A percentile compares a stretch with the other conserved stretches of the same genome.
phyloP scores from a whole-genome alignment of 2,888 invertebrate species.

The Erebia ligea region DNA sequence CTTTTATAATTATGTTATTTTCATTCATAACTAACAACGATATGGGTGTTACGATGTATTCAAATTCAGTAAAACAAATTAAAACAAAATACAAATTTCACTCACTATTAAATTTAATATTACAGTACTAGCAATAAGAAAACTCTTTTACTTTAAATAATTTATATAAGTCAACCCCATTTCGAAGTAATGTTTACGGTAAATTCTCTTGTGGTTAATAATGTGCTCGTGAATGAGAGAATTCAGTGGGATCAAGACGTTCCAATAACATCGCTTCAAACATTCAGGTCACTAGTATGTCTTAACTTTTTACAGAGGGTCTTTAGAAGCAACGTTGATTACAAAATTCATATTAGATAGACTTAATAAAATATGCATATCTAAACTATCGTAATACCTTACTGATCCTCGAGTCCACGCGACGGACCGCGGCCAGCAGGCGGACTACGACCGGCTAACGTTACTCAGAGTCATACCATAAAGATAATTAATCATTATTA shows the following conservation, averaged over 20 bases:
- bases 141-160: slow-evolving; percentile 77
- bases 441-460: slow-evolving; percentile 49
- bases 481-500: slow-evolving; percentile 75
- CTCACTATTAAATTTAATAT: slow-evolving; percentile 83
- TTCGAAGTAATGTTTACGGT: slow-evolving; percentile 69
- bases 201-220: slow-evolving; percentile 70
- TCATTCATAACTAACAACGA: slow-evolving; percentile 84
- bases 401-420: slow-evolving; percentile 43
- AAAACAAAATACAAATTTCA: slow-evolving; percentile 82
- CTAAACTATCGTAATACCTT: slow-evolving; percentile 74
- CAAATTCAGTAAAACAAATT: slow-evolving; percentile 82
- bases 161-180: slow-evolving; percentile 80
- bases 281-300: slow-evolving; percentile 83
- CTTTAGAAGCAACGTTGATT: slow-evolving; percentile 82
- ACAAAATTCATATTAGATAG: slow-evolving; percentile 82
- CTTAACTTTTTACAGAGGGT: slow-evolving; percentile 81
- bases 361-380: slow-evolving; percentile 83
- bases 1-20: slow-evolving; percentile 84
- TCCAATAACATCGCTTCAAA: slow-evolving; percentile 76
- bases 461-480: slow-evolving; percentile 73
- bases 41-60: slow-evolving; percentile 83
- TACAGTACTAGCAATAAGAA: slow-evolving; percentile 81
- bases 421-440: slow-evolving; percentile 28
- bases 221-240: slow-evolving; percentile 80
- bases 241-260: slow-evolving; percentile 78